Percentiles rank a stretch among this genome's conserved stretches.
These are phyloP conservation scores for Holacanthus passer DNA, from an alignment of 2,113 vertebrate genomes.

Conservation along the genomic window DNA sequence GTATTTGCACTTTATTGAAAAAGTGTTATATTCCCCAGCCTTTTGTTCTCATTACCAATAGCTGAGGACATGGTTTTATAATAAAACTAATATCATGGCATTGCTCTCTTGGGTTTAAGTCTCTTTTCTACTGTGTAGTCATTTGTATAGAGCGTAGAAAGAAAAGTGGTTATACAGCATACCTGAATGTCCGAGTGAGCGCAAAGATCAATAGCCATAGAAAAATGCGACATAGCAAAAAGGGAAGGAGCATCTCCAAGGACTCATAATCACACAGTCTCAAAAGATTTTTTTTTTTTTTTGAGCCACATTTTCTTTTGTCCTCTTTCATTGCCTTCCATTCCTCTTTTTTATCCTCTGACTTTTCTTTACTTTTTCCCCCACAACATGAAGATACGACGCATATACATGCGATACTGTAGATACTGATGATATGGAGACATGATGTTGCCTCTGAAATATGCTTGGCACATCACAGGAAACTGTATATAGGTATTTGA, in stretches of 20 bases:
- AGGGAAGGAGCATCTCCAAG: conserved; percentile 43
- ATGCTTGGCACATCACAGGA: background rate
- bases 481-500: background rate
- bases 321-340: conserved; percentile 11
- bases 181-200: conserved; percentile 19
- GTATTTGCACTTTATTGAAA: background rate
- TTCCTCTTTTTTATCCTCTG: conserved; percentile 29
- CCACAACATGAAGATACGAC: background rate
- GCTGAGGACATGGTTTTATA: background rate
- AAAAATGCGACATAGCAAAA: background rate
- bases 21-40: background rate
- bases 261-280: conserved; percentile 46
- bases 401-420: background rate
- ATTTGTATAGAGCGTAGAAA: conserved; percentile 23
- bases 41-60: background rate
- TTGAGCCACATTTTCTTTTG: conserved; percentile 25
- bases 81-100: background rate
- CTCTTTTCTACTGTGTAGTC: background rate
- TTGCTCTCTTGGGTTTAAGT: background rate
- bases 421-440: conserved; percentile 12
- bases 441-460: conserved; percentile 25
- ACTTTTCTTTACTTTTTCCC: conserved; percentile 14
- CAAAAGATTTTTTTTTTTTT: conserved; percentile 3
- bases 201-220: conserved; percentile 19
- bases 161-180: conserved; percentile 18